phyloP scores from a whole-genome alignment of 2,888 invertebrate genomes.

The Oligia strigilis region DNA sequence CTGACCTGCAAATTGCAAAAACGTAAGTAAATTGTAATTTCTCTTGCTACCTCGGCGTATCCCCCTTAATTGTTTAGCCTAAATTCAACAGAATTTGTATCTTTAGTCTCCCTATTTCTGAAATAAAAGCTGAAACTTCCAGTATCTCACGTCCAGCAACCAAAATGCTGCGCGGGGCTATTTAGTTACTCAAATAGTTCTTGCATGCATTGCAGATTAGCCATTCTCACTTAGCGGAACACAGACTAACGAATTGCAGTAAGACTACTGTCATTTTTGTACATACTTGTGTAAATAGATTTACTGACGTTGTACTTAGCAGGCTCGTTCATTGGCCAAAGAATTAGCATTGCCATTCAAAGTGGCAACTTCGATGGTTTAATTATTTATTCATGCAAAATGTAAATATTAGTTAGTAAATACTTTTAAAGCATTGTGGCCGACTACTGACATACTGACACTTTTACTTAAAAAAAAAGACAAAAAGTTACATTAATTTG shows the following conservation, averaged over 20 bases:
- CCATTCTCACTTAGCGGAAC: constrained; percentile 63
- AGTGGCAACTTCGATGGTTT: background rate
- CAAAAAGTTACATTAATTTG: background rate
- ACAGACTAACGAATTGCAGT: constrained; percentile 54
- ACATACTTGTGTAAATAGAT: background rate
- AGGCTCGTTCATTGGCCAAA: no score
- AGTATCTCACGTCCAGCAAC: constrained; percentile 43
- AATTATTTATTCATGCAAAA: background rate
- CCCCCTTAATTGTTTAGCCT: background rate
- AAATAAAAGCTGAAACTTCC: constrained; percentile 32
- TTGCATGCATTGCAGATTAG: constrained; percentile 80
- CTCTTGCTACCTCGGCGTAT: no score
- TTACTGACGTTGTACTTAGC: background rate
- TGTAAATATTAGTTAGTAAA: background rate
- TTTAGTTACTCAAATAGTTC: constrained; percentile 78
- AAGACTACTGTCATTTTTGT: background rate
- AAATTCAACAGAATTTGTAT: background rate
- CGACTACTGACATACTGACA: background rate
- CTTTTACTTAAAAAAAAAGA: background rate
- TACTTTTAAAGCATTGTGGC: background rate
- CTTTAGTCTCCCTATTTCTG: background rate
- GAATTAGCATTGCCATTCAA: background rate
- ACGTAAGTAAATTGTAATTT: no score
- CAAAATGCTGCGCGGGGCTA: constrained; percentile 68
- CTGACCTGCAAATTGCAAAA: no score